Evolutionary conservation across 1,140 invertebrate genomes (phyloP).

Genomic region (Bradysia coprophila): DNA sequence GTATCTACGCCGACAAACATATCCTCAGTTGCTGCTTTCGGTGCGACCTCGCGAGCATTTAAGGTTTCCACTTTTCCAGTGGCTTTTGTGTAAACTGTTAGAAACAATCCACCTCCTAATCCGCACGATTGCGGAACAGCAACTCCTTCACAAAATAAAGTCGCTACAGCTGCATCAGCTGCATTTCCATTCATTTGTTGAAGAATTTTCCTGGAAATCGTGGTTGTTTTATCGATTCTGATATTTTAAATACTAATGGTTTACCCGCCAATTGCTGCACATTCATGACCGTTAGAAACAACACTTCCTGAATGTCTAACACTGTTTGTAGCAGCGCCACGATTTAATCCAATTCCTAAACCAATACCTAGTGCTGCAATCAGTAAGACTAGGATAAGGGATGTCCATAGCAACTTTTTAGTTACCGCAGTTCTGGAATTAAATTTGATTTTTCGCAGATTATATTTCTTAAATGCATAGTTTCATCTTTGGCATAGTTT

Average conservation of each 20-base stretch:
- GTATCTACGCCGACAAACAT: constrained; percentile 40
- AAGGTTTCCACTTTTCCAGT: constrained; percentile 38
- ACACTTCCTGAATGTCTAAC: too few relatives aligned
- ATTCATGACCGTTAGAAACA: background rate
- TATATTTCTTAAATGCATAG: too few relatives aligned
- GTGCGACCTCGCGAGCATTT: constrained; percentile 68
- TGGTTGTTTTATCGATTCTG: background rate
- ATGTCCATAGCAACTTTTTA: too few relatives aligned
- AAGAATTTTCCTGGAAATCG: constrained; percentile 21
- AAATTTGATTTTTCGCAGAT: too few relatives aligned
- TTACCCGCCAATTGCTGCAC: background rate
- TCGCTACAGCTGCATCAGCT: constrained; percentile 75
- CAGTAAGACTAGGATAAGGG: too few relatives aligned
- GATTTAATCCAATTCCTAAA: too few relatives aligned
- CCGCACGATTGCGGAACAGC: constrained; percentile 73
- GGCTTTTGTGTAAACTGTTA: constrained; percentile 55
- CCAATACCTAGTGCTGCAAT: too few relatives aligned
- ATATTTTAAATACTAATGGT: background rate
- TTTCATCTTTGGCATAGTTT: too few relatives aligned
- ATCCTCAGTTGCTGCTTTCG: constrained; percentile 35
- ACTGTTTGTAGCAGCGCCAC: too few relatives aligned
- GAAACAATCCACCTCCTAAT: constrained; percentile 70
- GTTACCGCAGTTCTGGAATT: too few relatives aligned
- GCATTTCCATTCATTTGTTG: constrained; percentile 58
- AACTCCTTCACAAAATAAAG: constrained; percentile 72